These are phyloP conservation scores for Barnardius zonarius DNA, from an alignment of 2,113 vertebrate genomes.

Conservation along the genomic window DNA sequence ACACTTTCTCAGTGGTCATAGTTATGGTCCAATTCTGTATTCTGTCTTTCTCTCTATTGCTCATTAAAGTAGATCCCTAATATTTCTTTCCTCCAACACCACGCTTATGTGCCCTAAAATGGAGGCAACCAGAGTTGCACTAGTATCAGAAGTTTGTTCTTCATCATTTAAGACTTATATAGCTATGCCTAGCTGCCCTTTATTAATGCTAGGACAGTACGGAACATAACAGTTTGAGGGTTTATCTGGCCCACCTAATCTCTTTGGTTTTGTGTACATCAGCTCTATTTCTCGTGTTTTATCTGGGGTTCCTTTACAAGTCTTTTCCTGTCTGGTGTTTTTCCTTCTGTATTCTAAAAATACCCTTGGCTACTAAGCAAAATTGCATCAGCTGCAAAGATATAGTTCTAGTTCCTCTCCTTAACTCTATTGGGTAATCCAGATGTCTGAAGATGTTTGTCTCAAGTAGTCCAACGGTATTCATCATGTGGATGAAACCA, in stretches of 20 bases:
- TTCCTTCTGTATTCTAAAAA: conserved; percentile 38
- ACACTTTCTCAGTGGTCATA: background rate
- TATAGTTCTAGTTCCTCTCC: background rate
- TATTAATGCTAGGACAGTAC: background rate
- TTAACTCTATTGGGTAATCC: background rate
- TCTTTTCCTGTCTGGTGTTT: background rate
- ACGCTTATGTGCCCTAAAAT: background rate
- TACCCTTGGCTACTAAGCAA: background rate
- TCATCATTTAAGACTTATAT: background rate
- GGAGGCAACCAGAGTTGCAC: background rate
- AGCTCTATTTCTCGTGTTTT: background rate
- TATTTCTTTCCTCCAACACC: background rate
- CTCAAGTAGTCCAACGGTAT: background rate
- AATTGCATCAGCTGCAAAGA: background rate
- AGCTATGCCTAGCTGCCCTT: background rate
- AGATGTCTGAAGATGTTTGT: background rate
- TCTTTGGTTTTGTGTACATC: background rate
- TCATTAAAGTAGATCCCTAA: background rate
- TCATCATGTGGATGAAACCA: background rate
- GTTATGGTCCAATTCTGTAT: background rate
- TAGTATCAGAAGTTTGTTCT: background rate
- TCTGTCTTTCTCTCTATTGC: background rate
- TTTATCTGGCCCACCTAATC: background rate
- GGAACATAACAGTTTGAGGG: background rate
- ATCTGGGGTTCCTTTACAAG: background rate